Percentiles rank a stretch among this genome's conserved stretches.
phyloP scores from a whole-genome alignment of 1,140 invertebrate genomes.

The Penaeus japonicus region DNA sequence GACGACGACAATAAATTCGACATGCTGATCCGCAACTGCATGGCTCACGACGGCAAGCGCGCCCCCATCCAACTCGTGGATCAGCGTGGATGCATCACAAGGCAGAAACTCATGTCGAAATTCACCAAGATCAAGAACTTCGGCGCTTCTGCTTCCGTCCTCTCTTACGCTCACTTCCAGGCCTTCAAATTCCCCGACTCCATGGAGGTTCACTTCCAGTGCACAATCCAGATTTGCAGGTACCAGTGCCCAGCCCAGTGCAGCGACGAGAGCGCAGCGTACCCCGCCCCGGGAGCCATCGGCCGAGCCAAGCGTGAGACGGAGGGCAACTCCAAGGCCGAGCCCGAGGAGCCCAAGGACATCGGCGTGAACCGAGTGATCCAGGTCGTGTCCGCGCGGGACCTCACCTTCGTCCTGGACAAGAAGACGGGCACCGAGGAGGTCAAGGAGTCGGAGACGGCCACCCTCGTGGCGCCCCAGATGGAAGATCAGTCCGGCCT shows the following conservation, averaged over 20 bases:
- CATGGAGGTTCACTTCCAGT: conserved; percentile 96
- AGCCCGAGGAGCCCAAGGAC: conserved; percentile 74
- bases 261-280: conserved; percentile 71
- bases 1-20: conserved; percentile 96
- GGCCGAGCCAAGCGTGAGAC: conserved; percentile 70
- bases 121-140: conserved; percentile 97
- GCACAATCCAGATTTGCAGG: conserved; percentile 92
- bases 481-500: conserved; percentile 66
- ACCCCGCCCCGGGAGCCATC: conserved; percentile 64
- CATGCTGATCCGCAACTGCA: conserved; percentile 93
- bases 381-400: conserved; percentile 82
- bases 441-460: conserved; percentile 62
- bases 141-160: conserved; percentile 86
- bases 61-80: conserved; percentile 95
- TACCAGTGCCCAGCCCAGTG: conserved; percentile 93
- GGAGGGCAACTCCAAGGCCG: conserved; percentile 67
- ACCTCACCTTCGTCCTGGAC: conserved; percentile 77
- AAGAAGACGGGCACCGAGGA: conserved; percentile 34
- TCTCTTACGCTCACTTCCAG: conserved; percentile 90
- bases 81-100: conserved; percentile 88
- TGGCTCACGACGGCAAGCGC: conserved; percentile 92
- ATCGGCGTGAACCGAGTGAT: conserved; percentile 83
- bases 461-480: conserved; percentile 58
- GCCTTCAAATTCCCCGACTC: conserved; percentile 96
- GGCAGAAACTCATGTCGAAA: conserved; percentile 90